These are phyloP conservation scores for Abscondita cerata DNA, from an alignment of 2,888 invertebrate species.

Conservation along the genomic window DNA sequence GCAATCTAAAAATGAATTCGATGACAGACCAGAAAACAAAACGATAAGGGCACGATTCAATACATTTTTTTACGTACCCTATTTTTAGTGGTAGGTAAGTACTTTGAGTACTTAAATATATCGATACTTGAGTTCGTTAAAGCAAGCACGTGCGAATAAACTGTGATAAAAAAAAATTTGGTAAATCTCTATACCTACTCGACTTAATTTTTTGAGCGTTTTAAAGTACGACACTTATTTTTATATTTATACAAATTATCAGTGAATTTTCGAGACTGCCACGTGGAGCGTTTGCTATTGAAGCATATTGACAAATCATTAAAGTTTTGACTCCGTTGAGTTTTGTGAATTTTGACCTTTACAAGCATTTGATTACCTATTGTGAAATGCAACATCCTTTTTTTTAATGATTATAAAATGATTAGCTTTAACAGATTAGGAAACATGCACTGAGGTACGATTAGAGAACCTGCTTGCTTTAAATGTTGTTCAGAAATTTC, in stretches of 20 bases:
- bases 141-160: conserved; percentile 20
- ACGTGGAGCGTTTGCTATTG: conserved; percentile 5
- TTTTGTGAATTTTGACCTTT: too few relatives aligned
- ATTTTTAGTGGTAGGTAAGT: neutral
- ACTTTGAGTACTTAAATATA: neutral
- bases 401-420: too few relatives aligned
- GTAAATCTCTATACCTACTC: conserved; percentile 18
- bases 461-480: conserved; percentile 7
- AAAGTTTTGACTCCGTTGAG: neutral
- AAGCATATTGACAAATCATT: conserved; percentile 8
- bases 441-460: neutral
- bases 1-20: neutral
- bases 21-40: neutral
- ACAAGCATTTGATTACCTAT: too few relatives aligned
- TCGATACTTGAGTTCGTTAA: conserved; percentile 16
- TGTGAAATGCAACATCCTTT: too few relatives aligned
- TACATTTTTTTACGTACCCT: neutral
- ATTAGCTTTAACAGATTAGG: too few relatives aligned
- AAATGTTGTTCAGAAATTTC: neutral
- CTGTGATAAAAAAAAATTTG: conserved; percentile 28
- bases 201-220: conserved; percentile 14
- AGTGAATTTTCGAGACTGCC: conserved; percentile 16
- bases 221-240: conserved; percentile 17
- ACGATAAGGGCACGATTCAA: neutral
- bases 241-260: conserved; percentile 16